Percentiles rank a stretch among this genome's conserved stretches.
phyloP scores from a whole-genome alignment of 1,140 invertebrate species.

The Manduca sexta region DNA sequence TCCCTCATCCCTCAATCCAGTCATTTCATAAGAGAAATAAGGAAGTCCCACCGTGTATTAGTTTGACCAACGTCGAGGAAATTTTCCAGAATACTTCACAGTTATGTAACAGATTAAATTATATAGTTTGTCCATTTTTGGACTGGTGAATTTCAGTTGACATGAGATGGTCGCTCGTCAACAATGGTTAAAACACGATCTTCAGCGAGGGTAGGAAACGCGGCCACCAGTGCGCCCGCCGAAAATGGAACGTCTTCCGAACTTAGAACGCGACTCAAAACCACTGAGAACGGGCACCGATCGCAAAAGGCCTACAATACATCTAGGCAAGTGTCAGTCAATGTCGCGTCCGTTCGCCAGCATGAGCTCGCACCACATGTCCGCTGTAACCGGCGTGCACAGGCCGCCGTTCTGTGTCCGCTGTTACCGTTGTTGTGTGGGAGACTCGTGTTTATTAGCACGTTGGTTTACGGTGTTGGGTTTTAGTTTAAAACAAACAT shows the following conservation, averaged over 20 bases:
- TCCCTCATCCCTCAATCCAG: conserved; percentile 40
- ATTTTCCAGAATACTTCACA: conserved; percentile 63
- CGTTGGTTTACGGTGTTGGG: conserved; percentile 1
- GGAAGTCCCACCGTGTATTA: conserved; percentile 24
- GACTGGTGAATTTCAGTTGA: conserved; percentile 69
- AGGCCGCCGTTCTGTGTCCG: too few species aligned
- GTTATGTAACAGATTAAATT: conserved; percentile 37
- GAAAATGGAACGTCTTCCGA: conserved; percentile 63
- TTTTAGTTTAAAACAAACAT: not conserved
- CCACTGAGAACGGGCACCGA: conserved; percentile 52
- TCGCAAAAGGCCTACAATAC: conserved; percentile 43
- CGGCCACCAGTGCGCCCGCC: conserved; percentile 46
- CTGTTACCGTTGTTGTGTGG: too few species aligned
- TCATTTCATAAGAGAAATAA: conserved; percentile 67
- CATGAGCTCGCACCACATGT: conserved; percentile 23
- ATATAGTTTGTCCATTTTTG: conserved; percentile 62
- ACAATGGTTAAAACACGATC: conserved; percentile 73
- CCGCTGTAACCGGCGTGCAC: not conserved
- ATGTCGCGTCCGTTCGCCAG: conserved; percentile 37
- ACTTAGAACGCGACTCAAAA: conserved; percentile 60
- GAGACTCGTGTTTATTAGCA: too few species aligned
- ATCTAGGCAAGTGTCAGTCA: conserved; percentile 58
- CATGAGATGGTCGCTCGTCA: conserved; percentile 64
- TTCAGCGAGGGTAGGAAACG: conserved; percentile 67
- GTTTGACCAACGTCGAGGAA: conserved; percentile 42